phyloP scores from a whole-genome alignment of 2,113 vertebrate genomes.

The Loxodonta africana region DNA sequence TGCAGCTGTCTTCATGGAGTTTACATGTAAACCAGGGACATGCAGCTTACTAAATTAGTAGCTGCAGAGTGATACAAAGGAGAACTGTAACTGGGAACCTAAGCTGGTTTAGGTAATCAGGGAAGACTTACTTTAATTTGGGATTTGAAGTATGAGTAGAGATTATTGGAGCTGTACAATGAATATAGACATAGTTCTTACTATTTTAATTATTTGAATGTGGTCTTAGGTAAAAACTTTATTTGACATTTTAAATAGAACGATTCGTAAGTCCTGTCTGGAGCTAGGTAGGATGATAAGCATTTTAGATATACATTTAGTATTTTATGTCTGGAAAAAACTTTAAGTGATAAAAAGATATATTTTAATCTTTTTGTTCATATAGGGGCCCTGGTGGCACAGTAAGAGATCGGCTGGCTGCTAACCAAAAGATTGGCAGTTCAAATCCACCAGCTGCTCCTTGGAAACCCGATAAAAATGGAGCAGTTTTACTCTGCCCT shows the following conservation, averaged over 20 bases:
- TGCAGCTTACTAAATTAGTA: background rate
- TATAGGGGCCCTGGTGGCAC: background rate
- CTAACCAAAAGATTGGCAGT: too few relatives aligned
- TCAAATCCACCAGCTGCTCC: too few relatives aligned
- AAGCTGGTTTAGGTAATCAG: background rate
- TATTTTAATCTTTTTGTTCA: background rate
- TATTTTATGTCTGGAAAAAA: background rate
- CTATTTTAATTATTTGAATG: background rate
- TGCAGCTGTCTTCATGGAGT: background rate
- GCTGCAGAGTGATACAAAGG: background rate
- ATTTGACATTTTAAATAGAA: constrained; percentile 4
- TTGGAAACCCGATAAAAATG: too few relatives aligned
- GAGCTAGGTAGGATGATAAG: background rate
- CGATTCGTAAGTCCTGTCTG: constrained; percentile 10
- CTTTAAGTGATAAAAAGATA: background rate
- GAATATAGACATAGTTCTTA: constrained; percentile 6
- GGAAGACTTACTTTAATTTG: background rate
- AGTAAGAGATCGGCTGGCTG: too few relatives aligned
- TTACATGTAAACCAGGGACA: background rate
- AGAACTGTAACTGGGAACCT: background rate
- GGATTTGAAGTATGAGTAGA: constrained; percentile 37
- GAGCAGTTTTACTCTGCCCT: too few relatives aligned
- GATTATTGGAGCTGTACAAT: background rate
- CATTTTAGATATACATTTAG: background rate
- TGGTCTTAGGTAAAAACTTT: background rate